Conservation (phyloP, 2,888 invertebrate genomes). For the Tachina lurida region DNA sequence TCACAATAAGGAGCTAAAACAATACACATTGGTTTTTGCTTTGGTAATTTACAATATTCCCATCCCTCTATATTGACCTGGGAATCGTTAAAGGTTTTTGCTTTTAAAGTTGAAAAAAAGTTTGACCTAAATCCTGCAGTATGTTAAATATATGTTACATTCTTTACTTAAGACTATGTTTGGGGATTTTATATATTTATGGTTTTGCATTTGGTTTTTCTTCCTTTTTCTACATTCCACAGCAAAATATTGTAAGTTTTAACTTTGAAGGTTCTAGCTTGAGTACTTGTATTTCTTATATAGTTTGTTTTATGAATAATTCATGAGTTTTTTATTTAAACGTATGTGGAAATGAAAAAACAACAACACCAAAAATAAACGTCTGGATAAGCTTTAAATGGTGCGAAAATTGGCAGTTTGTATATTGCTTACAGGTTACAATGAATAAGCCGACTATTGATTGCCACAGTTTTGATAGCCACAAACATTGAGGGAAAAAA, state of each 20-base stretch:
- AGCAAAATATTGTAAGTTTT: constrained; percentile 2
- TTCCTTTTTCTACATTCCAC: constrained; percentile 2
- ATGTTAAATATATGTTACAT: constrained; percentile 15
- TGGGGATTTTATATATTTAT: constrained; percentile 25
- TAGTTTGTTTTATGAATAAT: constrained; percentile 36
- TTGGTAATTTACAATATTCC: constrained; percentile 29
- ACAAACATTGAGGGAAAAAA: too few relatives aligned
- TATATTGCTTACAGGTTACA: neutral
- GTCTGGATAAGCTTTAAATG: neutral
- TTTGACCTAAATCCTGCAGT: constrained; percentile 20
- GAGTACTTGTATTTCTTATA: constrained; percentile 37
- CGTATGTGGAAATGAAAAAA: constrained; percentile 2
- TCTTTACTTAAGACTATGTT: neutral
- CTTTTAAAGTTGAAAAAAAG: constrained; percentile 10
- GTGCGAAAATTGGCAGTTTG: neutral
- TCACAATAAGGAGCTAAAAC: neutral
- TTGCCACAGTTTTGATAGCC: neutral
- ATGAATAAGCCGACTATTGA: neutral
- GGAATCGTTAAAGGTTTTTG: constrained; percentile 48
- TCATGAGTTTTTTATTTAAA: constrained; percentile 32
- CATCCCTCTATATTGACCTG: constrained; percentile 31
- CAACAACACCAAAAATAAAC: neutral
- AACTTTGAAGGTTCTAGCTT: neutral
- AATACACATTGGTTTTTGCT: neutral
- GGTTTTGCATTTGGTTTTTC: constrained; percentile 5